A percentile compares a stretch with the other conserved stretches of the same genome.
phyloP scores from a whole-genome alignment of 2,113 vertebrate species.

The Cynocephalus volans region DNA sequence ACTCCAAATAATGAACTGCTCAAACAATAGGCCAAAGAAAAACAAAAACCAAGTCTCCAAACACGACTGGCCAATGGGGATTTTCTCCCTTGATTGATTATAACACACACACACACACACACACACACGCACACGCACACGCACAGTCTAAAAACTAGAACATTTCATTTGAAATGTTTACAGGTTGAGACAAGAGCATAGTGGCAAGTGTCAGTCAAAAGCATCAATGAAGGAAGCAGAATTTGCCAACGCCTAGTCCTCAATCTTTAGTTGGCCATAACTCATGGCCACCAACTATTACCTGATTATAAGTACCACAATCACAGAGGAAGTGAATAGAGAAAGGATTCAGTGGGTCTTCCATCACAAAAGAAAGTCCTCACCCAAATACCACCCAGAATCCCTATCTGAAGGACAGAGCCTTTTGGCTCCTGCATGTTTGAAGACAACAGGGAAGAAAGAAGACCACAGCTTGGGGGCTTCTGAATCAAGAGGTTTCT shows the following conservation, averaged over 20 bases:
- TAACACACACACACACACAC: neutral
- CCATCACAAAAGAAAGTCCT: neutral
- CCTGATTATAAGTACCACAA: neutral
- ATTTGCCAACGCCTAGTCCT: neutral
- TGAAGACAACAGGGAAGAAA: neutral
- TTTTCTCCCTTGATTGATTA: neutral
- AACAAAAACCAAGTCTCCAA: constrained; percentile 45
- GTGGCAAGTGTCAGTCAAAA: neutral
- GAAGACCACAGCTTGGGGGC: neutral
- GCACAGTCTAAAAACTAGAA: neutral
- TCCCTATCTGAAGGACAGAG: neutral
- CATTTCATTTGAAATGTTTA: neutral
- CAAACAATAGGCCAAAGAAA: constrained; percentile 5
- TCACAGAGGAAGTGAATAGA: neutral
- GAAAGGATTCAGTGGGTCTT: neutral
- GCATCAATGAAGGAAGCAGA: neutral
- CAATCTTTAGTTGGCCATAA: neutral
- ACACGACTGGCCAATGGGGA: neutral
- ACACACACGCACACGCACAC: neutral
- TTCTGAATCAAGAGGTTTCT: neutral
- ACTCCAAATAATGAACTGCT: constrained; percentile 61
- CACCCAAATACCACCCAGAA: neutral
- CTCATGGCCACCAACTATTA: neutral
- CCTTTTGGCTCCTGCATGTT: neutral
- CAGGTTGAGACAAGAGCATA: constrained; percentile 1